These are phyloP conservation scores for Bergia sp. DNA, from an alignment of 92 coral and sea anemone genomes.

Conservation along the genomic window DNA sequence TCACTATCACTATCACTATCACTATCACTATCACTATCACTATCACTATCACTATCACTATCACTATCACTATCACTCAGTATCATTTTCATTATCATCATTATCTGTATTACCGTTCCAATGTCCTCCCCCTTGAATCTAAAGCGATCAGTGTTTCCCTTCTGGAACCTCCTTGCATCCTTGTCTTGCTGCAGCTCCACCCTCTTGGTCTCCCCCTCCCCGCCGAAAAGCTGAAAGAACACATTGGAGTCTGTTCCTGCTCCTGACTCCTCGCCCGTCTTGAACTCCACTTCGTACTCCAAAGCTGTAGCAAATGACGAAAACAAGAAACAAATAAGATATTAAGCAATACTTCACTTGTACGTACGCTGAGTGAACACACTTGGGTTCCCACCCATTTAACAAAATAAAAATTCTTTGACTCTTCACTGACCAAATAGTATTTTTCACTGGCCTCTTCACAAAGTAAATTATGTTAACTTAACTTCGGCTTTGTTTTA, in stretches of 20 bases:
- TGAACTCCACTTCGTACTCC: constrained; percentile 79
- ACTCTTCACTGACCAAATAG: no score
- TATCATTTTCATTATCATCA: background rate
- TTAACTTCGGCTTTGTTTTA: no score
- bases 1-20: no score
- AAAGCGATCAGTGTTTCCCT: constrained; percentile 74
- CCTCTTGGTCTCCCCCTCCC: constrained; percentile 70
- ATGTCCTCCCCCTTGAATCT: constrained; percentile 76
- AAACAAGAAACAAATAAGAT: background rate
- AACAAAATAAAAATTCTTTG: no score
- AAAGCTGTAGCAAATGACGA: constrained; percentile 41
- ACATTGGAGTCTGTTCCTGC: constrained; percentile 85
- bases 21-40: no score
- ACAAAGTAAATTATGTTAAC: no score
- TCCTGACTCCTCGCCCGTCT: constrained; percentile 73
- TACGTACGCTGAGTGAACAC: no score
- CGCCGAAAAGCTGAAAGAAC: constrained; percentile 78
- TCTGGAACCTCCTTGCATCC: constrained; percentile 62
- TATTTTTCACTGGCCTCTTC: no score
- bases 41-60: no score
- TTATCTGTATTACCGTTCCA: constrained; percentile 58
- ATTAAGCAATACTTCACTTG: background rate
- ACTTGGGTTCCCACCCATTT: no score
- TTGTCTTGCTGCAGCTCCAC: constrained; percentile 67
- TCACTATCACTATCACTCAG: background rate